Percentiles rank a stretch among this genome's conserved stretches.
Conservation (phyloP, 2,113 vertebrate species). For the Poeciliopsis prolifica region DNA sequence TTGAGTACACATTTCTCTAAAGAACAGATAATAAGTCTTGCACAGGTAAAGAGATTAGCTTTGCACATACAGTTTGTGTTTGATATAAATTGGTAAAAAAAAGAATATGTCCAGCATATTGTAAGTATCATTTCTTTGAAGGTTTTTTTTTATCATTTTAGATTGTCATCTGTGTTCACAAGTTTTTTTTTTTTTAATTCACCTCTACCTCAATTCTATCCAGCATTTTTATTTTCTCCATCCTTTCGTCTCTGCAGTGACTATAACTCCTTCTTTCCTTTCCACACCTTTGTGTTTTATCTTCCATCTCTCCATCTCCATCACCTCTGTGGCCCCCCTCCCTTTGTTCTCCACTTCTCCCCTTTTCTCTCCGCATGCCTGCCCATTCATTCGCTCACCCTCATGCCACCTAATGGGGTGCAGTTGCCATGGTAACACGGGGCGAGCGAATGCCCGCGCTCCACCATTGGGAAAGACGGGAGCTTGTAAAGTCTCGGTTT, state of each 20-base stretch:
- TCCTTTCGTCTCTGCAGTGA: not conserved
- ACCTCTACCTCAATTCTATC: not conserved
- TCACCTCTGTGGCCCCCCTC: not conserved
- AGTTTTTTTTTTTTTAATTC: not conserved
- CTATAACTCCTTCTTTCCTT: constrained; percentile 8
- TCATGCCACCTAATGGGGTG: constrained; percentile 60
- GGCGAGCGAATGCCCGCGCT: constrained; percentile 43
- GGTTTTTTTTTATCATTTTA: not conserved
- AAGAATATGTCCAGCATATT: constrained; percentile 10
- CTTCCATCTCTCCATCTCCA: constrained; percentile 27
- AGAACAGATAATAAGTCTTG: constrained; percentile 1
- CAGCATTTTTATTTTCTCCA: constrained; percentile 1
- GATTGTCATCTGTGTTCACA: constrained; percentile 13
- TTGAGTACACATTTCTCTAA: not conserved
- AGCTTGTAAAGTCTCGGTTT: constrained; percentile 42
- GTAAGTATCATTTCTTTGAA: not conserved
- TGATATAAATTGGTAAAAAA: constrained; percentile 14
- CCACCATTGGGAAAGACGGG: constrained; percentile 38
- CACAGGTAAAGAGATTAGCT: not conserved
- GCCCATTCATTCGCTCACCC: constrained; percentile 49
- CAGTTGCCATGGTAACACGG: constrained; percentile 69
- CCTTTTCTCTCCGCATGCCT: constrained; percentile 26
- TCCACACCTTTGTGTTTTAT: constrained; percentile 8
- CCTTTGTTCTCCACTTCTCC: not conserved
- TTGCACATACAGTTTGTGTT: not conserved